Evolutionary conservation across 2,797 vertebrate genomes (phyloP).

Genomic region (Pygocentrus nattereri): DNA sequence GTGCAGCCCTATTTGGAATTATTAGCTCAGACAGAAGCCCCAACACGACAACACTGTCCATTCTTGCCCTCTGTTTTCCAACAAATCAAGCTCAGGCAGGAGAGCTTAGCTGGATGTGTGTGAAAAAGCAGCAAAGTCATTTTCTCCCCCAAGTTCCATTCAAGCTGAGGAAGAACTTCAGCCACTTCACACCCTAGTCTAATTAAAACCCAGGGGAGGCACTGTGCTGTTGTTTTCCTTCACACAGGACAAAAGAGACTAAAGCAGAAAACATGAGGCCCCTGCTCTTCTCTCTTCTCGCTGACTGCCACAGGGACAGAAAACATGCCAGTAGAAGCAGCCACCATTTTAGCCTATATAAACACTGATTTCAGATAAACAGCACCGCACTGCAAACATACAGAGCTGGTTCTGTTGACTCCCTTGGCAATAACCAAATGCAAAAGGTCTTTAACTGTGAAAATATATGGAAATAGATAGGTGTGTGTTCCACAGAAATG

Average conservation of each 20-base stretch:
- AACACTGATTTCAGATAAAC: slow-evolving; percentile 32
- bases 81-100: neutral
- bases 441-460: neutral
- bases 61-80: slow-evolving; percentile 10
- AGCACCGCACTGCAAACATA: slow-evolving; percentile 17
- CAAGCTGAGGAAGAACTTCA: slow-evolving; percentile 26
- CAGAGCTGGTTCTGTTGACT: slow-evolving; percentile 13
- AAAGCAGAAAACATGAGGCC: slow-evolving; percentile 48
- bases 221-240: slow-evolving; percentile 77
- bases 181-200: slow-evolving; percentile 63
- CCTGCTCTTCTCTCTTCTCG: slow-evolving; percentile 37
- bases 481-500: neutral
- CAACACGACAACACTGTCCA: neutral
- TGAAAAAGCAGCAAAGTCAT: slow-evolving; percentile 10
- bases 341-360: slow-evolving; percentile 50
- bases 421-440: slow-evolving; percentile 18
- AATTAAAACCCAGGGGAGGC: slow-evolving; percentile 77
- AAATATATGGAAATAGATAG: neutral
- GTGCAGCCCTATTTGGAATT: neutral
- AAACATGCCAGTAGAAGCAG: slow-evolving; percentile 56
- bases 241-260: slow-evolving; percentile 62
- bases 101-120: neutral
- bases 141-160: slow-evolving; percentile 5
- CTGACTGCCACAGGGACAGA: slow-evolving; percentile 51
- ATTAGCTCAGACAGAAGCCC: neutral